Evolutionary conservation across 2,113 vertebrate genomes (phyloP), one percentile per base, ranked within the genome.

Genomic region (Lagopus muta): DNA sequence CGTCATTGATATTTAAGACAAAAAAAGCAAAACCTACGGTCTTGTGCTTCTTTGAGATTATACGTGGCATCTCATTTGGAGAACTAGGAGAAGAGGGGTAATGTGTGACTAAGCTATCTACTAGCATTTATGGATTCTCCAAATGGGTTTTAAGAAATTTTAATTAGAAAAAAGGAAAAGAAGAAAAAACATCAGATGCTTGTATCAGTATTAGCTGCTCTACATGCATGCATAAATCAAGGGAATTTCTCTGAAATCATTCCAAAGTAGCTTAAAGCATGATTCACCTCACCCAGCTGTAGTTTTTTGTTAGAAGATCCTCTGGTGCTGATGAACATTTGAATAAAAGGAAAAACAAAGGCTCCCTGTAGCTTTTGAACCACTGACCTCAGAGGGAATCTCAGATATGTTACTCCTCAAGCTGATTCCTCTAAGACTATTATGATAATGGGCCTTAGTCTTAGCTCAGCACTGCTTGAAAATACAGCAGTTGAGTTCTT

Each of bases 41-140:
- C 28, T 21, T 13, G 4, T 55, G 22, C 5, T 86, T 89, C 47
- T 85, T 34, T 34, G 21, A n/a, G 8, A 5, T 72, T 55, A 32
- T 2, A 1, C 1, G 8, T 69, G 20, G 5, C 6, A 10, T 42
- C 13, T 52, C 79, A 60, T 11, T 3, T 0, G 5, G 54, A 10
- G 5, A 58, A 11, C 5, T 34, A 30, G 40, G 13, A 73, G 10
- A 25, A 69, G 54, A 60, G 30, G 18, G 18, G 6, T 13, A 24
- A 8, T 45, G 3, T 42, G 17, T 45, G 45, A 48, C 42, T 42
- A 45, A 78, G 17, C 11, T n/a, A 36, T 25, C 54, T 32, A 42
- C 10, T 18, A 40, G 1, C 7, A 61, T 57, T 86, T 83, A 50
- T 57, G 21, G 17, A 65, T 3, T n/a, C 24, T 21, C 13, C 45